A percentile compares a stretch with the other conserved stretches of the same genome.
Evolutionary conservation across 92 coral and sea anemone genomes (phyloP).

Genomic region (Heliopora coerulea): DNA sequence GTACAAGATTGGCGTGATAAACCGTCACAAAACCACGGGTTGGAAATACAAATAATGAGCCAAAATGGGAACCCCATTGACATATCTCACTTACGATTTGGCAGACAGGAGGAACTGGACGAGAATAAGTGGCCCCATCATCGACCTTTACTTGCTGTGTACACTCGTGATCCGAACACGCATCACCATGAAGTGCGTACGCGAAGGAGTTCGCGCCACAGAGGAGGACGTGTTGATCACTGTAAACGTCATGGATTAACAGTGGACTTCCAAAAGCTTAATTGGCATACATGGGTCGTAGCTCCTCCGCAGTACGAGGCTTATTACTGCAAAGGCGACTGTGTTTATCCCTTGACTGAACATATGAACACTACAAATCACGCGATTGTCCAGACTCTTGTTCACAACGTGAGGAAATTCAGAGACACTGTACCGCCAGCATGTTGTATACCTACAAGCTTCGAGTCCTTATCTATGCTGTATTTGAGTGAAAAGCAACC

Average conservation of each 20-base stretch:
- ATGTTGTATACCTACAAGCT: conserved; percentile 86
- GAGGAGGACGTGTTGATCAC: not conserved
- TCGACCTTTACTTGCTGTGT: conserved; percentile 78
- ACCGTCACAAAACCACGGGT: conserved; percentile 72
- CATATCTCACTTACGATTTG: conserved; percentile 47
- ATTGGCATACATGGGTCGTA: conserved; percentile 82
- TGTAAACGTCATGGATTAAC: conserved; percentile 74
- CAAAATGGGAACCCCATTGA: conserved; percentile 36
- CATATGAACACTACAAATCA: conserved; percentile 95
- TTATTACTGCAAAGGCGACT: conserved; percentile 74
- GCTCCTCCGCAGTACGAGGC: conserved; percentile 79
- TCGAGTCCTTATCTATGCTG: conserved; percentile 67
- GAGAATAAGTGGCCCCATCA: conserved; percentile 58
- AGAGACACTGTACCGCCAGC: conserved; percentile 63
- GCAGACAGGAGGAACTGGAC: conserved; percentile 40
- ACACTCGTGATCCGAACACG: conserved; percentile 69
- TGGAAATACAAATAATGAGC: conserved; percentile 54
- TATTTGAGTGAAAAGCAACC: conserved; percentile 54
- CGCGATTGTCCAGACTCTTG: conserved; percentile 89
- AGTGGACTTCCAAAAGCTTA: conserved; percentile 73
- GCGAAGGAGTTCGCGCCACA: conserved; percentile 49
- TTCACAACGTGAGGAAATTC: conserved; percentile 60
- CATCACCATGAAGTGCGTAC: conserved; percentile 72
- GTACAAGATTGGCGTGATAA: conserved; percentile 81
- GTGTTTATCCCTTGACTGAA: conserved; percentile 81